A percentile compares a stretch with the other conserved stretches of the same genome.
These are phyloP conservation scores for Leucophenga varia DNA, from an alignment of 1,140 invertebrate genomes.

Conservation along the genomic window DNA sequence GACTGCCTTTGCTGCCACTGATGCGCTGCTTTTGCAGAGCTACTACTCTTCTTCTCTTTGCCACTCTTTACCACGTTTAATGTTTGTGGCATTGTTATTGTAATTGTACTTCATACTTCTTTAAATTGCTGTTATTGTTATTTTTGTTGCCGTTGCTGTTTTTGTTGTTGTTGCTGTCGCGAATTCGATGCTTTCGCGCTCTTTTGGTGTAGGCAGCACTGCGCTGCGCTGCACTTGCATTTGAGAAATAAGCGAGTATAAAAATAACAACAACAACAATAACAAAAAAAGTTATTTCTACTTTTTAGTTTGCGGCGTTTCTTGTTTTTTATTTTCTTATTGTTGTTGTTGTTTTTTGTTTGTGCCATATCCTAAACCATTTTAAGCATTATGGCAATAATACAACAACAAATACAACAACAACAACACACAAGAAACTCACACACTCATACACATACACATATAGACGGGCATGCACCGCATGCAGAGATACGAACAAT, in stretches of 20 bases:
- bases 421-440: conserved; percentile 1
- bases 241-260: too few species aligned
- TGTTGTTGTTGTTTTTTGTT: conserved; percentile 32
- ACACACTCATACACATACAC: conserved; percentile 4
- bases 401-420: conserved; percentile 7
- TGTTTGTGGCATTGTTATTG: conserved; percentile 3
- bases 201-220: too few species aligned
- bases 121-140: conserved; percentile 2
- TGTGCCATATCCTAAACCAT: conserved; percentile 35
- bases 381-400: conserved; percentile 39
- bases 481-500: neutral
- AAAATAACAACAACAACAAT: too few species aligned
- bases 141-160: conserved; percentile 4
- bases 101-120: too few species aligned
- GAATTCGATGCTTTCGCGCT: too few species aligned
- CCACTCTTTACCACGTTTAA: too few species aligned
- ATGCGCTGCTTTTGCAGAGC: conserved; percentile 11
- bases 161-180: conserved; percentile 14
- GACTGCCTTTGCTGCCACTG: conserved; percentile 18
- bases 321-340: neutral
- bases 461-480: neutral
- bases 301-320: neutral
- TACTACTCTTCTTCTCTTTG: neutral
- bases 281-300: too few species aligned
- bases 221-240: too few species aligned